phyloP scores from a whole-genome alignment of 2,113 vertebrate species.

The Neoarius graeffei region DNA sequence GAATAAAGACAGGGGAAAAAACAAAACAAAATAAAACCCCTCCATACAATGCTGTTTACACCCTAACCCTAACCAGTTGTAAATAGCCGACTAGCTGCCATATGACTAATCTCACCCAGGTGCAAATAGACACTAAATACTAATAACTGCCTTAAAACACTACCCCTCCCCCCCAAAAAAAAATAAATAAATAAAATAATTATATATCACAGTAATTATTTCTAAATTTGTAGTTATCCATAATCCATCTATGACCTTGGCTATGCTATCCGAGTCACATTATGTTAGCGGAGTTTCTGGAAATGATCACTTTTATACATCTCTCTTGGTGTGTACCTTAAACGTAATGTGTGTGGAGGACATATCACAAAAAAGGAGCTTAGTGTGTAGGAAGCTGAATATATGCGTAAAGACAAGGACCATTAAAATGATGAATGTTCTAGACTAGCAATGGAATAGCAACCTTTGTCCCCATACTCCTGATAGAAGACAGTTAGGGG shows the following conservation, averaged over 20 bases:
- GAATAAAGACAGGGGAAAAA: too few species aligned
- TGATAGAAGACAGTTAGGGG: constrained; percentile 65
- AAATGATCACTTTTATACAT: constrained; percentile 32
- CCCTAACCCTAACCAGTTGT: too few species aligned
- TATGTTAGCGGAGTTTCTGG: constrained; percentile 25
- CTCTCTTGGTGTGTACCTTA: constrained; percentile 15
- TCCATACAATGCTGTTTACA: too few species aligned
- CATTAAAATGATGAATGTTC: constrained; percentile 72
- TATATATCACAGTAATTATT: background rate
- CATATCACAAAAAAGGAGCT: constrained; percentile 31
- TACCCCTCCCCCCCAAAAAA: too few species aligned
- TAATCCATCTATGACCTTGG: background rate
- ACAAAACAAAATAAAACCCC: too few species aligned
- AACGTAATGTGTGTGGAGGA: constrained; percentile 32
- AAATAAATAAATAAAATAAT: too few species aligned
- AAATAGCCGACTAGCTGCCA: too few species aligned
- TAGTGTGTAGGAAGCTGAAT: constrained; percentile 19
- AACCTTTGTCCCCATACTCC: constrained; percentile 66
- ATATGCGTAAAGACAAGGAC: constrained; percentile 63
- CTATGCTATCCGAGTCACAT: background rate
- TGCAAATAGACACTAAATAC: background rate
- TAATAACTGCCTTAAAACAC: background rate
- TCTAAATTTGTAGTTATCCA: background rate
- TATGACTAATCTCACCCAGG: too few species aligned
- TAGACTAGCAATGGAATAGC: constrained; percentile 59